Percentiles rank a stretch among this genome's conserved stretches.
These are phyloP conservation scores for Microctonus aethiopoides DNA, from an alignment of 2,888 invertebrate species.

Conservation along the genomic window DNA sequence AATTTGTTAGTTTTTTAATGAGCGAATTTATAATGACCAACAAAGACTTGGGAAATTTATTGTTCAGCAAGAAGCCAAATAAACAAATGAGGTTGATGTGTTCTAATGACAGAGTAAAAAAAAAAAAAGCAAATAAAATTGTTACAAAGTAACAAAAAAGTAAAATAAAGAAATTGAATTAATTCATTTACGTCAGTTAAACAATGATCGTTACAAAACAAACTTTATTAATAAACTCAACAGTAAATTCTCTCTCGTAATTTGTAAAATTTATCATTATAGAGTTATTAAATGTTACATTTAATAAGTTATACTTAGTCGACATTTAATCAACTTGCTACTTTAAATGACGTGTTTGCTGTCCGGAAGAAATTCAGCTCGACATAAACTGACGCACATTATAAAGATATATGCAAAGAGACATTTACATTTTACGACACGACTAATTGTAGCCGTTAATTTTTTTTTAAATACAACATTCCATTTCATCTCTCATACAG, in stretches of 20 bases:
- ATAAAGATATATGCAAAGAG: constrained; percentile 21
- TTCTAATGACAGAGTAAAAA: neutral
- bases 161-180: neutral
- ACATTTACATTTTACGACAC: constrained; percentile 56
- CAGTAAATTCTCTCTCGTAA: neutral
- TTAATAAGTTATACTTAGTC: neutral
- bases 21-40: neutral
- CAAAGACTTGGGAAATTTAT: neutral
- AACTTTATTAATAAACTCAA: neutral
- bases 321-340: neutral
- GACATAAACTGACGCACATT: neutral
- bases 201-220: too few species aligned
- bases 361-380: neutral
- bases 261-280: neutral
- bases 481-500: constrained; percentile 17
- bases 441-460: constrained; percentile 56
- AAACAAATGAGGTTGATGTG: neutral
- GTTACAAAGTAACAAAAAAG: neutral
- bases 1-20: neutral
- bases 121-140: neutral
- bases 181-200: too few species aligned
- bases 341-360: neutral
- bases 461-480: constrained; percentile 44
- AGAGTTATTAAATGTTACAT: neutral
- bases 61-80: too few species aligned